Evolutionary conservation across 1,140 invertebrate species (phyloP).

Genomic region (Periplaneta americana): DNA sequence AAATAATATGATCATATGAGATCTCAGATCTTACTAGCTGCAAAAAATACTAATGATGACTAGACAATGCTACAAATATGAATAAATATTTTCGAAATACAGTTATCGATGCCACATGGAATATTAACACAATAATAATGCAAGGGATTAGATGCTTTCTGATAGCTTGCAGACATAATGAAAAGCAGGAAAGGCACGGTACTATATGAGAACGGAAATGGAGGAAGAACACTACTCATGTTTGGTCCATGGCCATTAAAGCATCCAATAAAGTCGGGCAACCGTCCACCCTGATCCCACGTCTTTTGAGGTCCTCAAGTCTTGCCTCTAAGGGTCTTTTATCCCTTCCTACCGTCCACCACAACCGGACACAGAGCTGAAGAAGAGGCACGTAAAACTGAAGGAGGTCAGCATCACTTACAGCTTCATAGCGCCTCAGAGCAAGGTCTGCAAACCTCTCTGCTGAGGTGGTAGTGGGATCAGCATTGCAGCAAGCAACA

Average conservation of each 20-base stretch:
- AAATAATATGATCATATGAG: too few species aligned
- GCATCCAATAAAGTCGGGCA: slow-evolving; percentile 46
- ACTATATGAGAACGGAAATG: not conserved
- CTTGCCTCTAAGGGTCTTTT: slow-evolving; percentile 51
- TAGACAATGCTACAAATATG: not conserved
- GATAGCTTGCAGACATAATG: not conserved
- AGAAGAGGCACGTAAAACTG: slow-evolving; percentile 63
- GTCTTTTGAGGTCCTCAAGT: slow-evolving; percentile 48
- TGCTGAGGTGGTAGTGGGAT: slow-evolving; percentile 46
- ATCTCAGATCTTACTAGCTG: too few species aligned
- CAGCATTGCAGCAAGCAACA: slow-evolving; percentile 50
- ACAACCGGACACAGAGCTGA: slow-evolving; percentile 58
- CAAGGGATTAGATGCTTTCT: not conserved
- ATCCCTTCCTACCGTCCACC: slow-evolving; percentile 57
- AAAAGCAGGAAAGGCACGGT: not conserved
- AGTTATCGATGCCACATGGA: not conserved
- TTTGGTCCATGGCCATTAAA: not conserved
- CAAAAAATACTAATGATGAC: not conserved
- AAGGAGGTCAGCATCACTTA: slow-evolving; percentile 58
- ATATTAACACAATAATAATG: not conserved
- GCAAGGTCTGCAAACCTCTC: slow-evolving; percentile 65
- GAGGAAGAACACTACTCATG: not conserved
- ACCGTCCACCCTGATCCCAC: slow-evolving; percentile 53
- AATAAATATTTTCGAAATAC: too few species aligned
- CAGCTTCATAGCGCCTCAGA: slow-evolving; percentile 54